Base-by-base conservation (phyloP, 2,888 invertebrate genomes). In the Lasioglossum zephyrum region DNA sequence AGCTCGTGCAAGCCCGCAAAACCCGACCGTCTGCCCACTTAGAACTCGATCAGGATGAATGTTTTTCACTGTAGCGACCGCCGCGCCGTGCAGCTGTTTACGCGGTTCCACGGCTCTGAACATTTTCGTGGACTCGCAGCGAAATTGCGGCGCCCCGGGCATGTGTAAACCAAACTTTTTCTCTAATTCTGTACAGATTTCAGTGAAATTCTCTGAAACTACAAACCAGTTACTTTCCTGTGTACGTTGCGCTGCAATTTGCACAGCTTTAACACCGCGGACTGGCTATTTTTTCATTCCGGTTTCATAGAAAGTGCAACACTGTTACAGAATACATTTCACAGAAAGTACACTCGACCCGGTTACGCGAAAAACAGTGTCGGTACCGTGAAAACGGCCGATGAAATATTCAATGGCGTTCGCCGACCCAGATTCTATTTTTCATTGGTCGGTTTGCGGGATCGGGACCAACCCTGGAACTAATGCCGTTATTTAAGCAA, bases 401-500 rank as follows among this genome's bases (percentile, higher is more conserved):
- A 60, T n/a, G 72, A 31, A 26, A 72, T 60, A 41, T 44, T 73
- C 60, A 73, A 47, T 63, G 63, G 47, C 22, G 49, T 60, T 73
- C n/a, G 4, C 16, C 36, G 49, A 73, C 47, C 36, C 63, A 9
- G 73, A 63, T 73, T 73, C 44, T 63, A 66, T 74, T 79, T 74
- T 66, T 49, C 79, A 66, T 74, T 18, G 41, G 26, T 26, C 26
- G 44, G n/a, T 44, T 2, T 18, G 69, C 53, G 69, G 41, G 6
- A 16, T 60, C 26, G 44, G 44, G n/a, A 57, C 57, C n/a, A n/a
- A 1, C 4, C n/a, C 3, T 9, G 53, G 53, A 22, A 57, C 44
- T 79, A 76, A 77, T 73, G 69, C 18, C 39, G 76, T 47, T 47
- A 36, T 53, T 72, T 66, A 82, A 75, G 44, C 75, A 41, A 39